These are phyloP conservation scores for Philypnodon macrostomus DNA, from an alignment of 2,797 vertebrate species.

Conservation along the genomic window DNA sequence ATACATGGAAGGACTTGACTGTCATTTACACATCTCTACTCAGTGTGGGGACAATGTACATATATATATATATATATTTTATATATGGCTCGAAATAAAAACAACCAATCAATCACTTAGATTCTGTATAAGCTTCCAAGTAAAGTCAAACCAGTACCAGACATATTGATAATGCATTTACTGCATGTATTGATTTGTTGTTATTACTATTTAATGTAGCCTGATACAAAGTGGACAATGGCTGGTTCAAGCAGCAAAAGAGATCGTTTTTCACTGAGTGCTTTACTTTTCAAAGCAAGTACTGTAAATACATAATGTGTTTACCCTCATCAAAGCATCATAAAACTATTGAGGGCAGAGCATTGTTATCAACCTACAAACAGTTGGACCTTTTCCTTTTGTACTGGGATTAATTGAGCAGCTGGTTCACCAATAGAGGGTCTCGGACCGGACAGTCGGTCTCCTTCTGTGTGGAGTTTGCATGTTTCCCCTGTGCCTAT, in stretches of 20 bases:
- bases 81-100: too few species aligned
- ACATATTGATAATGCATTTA: constrained; percentile 15
- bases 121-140: not conserved
- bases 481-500: too few species aligned
- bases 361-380: constrained; percentile 35
- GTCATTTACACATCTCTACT: too few species aligned
- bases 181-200: constrained; percentile 52
- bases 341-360: constrained; percentile 33
- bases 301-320: constrained; percentile 37
- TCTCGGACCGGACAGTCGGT: too few species aligned
- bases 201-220: constrained; percentile 59
- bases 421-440: too few species aligned
- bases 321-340: constrained; percentile 23
- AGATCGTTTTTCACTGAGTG: constrained; percentile 59
- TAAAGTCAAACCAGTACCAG: constrained; percentile 10
- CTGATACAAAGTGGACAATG: constrained; percentile 36
- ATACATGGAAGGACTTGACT: not conserved
- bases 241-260: constrained; percentile 41
- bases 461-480: too few species aligned
- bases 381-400: constrained; percentile 34
- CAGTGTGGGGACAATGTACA: not conserved
- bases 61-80: too few species aligned
- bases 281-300: constrained; percentile 55
- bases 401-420: too few species aligned
- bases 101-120: too few species aligned